A percentile compares a stretch with the other conserved stretches of the same genome.
These are phyloP conservation scores for Zosterops pallidus DNA, from an alignment of 2,113 vertebrate genomes.

Conservation along the genomic window DNA sequence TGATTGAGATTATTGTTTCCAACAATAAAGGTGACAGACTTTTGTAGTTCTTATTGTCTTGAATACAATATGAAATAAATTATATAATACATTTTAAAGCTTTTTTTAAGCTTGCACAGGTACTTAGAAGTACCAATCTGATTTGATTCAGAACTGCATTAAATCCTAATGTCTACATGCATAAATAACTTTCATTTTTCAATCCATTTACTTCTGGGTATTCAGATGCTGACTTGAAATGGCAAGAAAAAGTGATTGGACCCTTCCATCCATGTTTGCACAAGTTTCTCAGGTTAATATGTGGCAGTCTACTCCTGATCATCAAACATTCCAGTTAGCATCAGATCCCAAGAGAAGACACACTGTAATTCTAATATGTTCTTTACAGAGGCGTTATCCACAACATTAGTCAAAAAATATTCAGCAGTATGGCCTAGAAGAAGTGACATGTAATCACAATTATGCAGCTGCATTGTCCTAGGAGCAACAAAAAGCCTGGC, in stretches of 20 bases:
- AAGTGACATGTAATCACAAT: fast-evolving
- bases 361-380: fast-evolving
- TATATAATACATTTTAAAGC: neutral
- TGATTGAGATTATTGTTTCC: neutral
- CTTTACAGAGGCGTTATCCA: neutral
- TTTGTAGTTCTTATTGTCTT: neutral
- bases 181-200: neutral
- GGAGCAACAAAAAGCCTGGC: neutral
- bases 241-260: neutral
- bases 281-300: neutral
- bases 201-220: neutral
- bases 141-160: neutral
- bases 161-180: neutral
- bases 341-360: neutral
- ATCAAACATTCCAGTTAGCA: neutral
- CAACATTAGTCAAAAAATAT: neutral
- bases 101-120: neutral
- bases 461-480: neutral
- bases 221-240: neutral
- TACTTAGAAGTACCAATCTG: neutral
- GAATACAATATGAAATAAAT: neutral
- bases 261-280: neutral
- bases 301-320: neutral
- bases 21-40: neutral
- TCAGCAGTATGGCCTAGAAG: neutral